Percentiles rank a stretch among this genome's conserved stretches.
Evolutionary conservation across 2,113 vertebrate genomes (phyloP).

Genomic region (Myiozetetes cayanensis): DNA sequence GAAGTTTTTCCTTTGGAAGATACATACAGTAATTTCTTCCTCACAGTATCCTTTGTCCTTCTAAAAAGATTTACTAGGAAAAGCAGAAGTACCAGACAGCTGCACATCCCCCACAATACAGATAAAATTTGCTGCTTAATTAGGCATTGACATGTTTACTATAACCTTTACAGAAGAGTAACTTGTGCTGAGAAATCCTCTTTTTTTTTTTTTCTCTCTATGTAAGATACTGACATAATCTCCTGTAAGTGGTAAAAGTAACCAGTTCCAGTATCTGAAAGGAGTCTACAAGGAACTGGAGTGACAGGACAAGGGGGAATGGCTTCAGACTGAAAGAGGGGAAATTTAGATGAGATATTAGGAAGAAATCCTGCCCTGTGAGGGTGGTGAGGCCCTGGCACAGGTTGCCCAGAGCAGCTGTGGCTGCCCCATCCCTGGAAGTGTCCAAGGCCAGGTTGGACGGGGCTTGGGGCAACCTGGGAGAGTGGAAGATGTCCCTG

Average conservation of each 20-base stretch:
- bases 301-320: background rate
- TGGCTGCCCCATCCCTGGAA: background rate
- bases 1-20: background rate
- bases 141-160: slow-evolving; percentile 79
- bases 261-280: background rate
- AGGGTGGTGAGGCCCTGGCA: background rate
- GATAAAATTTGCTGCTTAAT: slow-evolving; percentile 78
- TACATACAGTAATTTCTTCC: background rate
- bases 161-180: slow-evolving; percentile 77
- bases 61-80: slow-evolving; percentile 48
- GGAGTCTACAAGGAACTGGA: background rate
- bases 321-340: background rate
- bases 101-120: slow-evolving; percentile 64
- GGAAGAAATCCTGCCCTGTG: background rate
- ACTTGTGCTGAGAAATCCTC: slow-evolving; percentile 63
- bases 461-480: background rate
- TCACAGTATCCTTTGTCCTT: slow-evolving; percentile 55
- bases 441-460: background rate
- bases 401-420: background rate
- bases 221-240: slow-evolving; percentile 9
- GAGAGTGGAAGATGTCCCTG: background rate
- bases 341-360: fast-evolving
- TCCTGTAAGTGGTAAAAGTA: background rate
- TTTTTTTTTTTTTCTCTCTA: slow-evolving; percentile 28
- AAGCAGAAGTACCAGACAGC: slow-evolving; percentile 66